A percentile compares a stretch with the other conserved stretches of the same genome.
Evolutionary conservation across 2,113 vertebrate genomes (phyloP).

Genomic region (Carassius auratus): DNA sequence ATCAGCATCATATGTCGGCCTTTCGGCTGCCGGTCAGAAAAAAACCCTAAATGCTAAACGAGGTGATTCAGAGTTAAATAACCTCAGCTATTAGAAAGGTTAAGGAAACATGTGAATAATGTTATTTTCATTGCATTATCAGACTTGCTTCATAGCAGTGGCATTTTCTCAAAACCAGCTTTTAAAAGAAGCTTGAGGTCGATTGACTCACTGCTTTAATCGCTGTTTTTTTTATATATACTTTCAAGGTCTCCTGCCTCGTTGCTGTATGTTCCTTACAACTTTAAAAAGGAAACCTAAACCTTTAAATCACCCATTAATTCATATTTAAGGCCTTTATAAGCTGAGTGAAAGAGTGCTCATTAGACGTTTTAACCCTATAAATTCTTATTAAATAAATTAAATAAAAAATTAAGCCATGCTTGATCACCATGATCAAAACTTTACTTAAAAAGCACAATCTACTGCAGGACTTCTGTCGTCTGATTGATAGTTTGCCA

Average conservation of each 20-base stretch:
- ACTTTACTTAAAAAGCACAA: neutral
- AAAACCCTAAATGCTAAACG: neutral
- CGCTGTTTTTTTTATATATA: neutral
- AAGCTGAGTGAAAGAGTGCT: neutral
- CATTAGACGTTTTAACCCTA: neutral
- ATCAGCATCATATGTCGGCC: too few relatives aligned
- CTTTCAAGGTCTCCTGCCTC: neutral
- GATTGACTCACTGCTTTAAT: slow-evolving; percentile 10
- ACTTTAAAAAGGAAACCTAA: neutral
- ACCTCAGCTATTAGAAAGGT: neutral
- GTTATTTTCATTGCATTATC: neutral
- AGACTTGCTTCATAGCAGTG: neutral
- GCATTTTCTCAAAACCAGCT: neutral
- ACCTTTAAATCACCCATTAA: neutral
- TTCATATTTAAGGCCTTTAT: neutral
- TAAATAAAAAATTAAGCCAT: neutral
- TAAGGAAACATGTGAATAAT: neutral
- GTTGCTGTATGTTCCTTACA: neutral
- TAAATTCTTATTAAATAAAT: neutral
- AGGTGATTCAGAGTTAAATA: neutral
- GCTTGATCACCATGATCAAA: neutral
- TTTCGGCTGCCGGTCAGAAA: too few relatives aligned
- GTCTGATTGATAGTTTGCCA: neutral
- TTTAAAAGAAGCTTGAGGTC: neutral
- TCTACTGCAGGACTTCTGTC: neutral